phyloP scores from a whole-genome alignment of 2,888 invertebrate species.

The Metalampra italica region DNA sequence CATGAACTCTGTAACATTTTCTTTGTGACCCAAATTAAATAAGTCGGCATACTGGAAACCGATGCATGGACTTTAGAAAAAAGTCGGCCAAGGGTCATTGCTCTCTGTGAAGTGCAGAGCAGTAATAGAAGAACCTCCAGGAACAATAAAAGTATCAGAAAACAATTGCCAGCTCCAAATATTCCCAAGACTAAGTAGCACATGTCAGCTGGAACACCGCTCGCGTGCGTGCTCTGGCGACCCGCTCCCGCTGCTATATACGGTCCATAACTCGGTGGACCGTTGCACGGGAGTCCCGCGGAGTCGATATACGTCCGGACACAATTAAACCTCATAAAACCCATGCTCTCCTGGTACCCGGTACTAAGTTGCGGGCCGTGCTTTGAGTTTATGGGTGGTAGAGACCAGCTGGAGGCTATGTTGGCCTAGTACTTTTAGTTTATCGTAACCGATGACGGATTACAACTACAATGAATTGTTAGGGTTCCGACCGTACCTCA shows the following conservation, averaged over 20 bases:
- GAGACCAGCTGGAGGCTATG: not conserved
- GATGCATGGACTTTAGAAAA: too few species aligned
- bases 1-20: too few species aligned
- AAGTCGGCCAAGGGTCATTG: too few species aligned
- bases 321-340: constrained; percentile 53
- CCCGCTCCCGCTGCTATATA: constrained; percentile 1
- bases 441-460: too few species aligned
- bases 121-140: too few species aligned
- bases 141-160: too few species aligned
- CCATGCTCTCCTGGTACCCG: constrained; percentile 37
- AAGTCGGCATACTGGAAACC: too few species aligned
- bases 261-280: constrained; percentile 30
- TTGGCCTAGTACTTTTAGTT: constrained; percentile 1
- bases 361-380: not conserved
- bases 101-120: too few species aligned
- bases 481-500: too few species aligned
- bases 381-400: not conserved
- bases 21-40: too few species aligned
- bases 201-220: constrained; percentile 29
- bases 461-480: too few species aligned
- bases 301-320: constrained; percentile 48
- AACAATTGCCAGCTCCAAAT: constrained; percentile 4
- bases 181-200: constrained; percentile 25
- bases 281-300: constrained; percentile 44
- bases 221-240: constrained; percentile 32